Evolutionary conservation across 2,888 invertebrate genomes (phyloP).

Genomic region (Chymomyza fuscimana): DNA sequence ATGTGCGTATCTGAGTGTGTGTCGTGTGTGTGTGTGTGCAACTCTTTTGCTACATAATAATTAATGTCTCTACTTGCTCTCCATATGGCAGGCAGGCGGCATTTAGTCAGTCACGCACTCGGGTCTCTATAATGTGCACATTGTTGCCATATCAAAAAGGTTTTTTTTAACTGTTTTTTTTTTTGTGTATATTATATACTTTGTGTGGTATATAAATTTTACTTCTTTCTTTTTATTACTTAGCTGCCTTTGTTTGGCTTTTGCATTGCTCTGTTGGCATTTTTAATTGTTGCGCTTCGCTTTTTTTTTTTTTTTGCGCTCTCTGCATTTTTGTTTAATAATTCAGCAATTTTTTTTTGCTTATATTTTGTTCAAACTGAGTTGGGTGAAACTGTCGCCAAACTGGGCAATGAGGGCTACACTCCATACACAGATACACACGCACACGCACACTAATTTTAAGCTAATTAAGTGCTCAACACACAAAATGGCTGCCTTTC

Average conservation of each 20-base stretch:
- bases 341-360: conserved; percentile 39
- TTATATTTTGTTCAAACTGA: conserved; percentile 6
- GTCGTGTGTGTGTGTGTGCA: neutral
- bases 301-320: conserved; percentile 22
- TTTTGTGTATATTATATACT: neutral
- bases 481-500: conserved; percentile 51
- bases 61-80: conserved; percentile 53
- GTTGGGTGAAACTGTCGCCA: conserved; percentile 10
- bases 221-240: conserved; percentile 12
- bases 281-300: conserved; percentile 55
- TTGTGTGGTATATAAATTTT: neutral
- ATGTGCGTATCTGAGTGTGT: neutral
- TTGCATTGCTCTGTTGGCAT: conserved; percentile 66
- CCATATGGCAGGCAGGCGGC: conserved; percentile 12
- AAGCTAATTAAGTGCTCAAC: conserved; percentile 51
- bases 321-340: conserved; percentile 47
- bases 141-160: conserved; percentile 45
- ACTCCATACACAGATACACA: neutral
- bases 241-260: conserved; percentile 54
- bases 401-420: neutral
- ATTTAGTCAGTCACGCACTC: conserved; percentile 12
- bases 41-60: conserved; percentile 45
- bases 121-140: conserved; percentile 25
- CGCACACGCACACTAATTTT: neutral
- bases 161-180: conserved; percentile 21